A percentile compares a stretch with the other conserved stretches of the same genome.
phyloP scores from a whole-genome alignment of 1,140 invertebrate genomes.

The Bombus picipes region DNA sequence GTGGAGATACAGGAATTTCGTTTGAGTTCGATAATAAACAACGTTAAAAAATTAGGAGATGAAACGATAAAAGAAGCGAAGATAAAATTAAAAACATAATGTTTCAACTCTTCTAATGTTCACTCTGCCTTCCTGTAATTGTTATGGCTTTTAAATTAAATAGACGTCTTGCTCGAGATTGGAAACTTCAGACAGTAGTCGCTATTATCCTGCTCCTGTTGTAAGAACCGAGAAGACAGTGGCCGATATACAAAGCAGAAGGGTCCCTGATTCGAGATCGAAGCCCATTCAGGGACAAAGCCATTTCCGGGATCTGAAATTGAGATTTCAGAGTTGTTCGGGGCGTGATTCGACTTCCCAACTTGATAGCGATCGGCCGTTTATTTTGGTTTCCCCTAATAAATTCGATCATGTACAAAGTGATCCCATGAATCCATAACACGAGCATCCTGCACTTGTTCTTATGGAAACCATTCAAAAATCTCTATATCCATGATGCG shows the following conservation, averaged over 20 bases:
- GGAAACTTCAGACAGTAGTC: not conserved
- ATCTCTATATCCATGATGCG: too few species aligned
- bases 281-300: conserved; percentile 23
- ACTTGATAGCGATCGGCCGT: conserved; percentile 37
- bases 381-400: conserved; percentile 51
- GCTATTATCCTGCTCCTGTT: not conserved
- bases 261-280: conserved; percentile 45
- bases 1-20: too few species aligned
- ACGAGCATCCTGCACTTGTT: not conserved
- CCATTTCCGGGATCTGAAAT: conserved; percentile 54
- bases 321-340: conserved; percentile 43
- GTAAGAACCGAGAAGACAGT: not conserved
- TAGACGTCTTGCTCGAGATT: not conserved
- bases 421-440: not conserved
- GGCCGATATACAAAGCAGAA: conserved; percentile 16
- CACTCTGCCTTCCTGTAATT: not conserved
- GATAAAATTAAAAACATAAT: not conserved
- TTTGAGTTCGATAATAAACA: too few species aligned
- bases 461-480: too few species aligned
- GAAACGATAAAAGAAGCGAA: too few species aligned
- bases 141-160: not conserved
- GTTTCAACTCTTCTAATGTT: too few species aligned
- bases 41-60: too few species aligned
- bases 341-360: conserved; percentile 57
- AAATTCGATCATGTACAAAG: conserved; percentile 58